These are phyloP conservation scores for Lycocerus yunnanus DNA, from an alignment of 2,888 invertebrate species.

Conservation along the genomic window DNA sequence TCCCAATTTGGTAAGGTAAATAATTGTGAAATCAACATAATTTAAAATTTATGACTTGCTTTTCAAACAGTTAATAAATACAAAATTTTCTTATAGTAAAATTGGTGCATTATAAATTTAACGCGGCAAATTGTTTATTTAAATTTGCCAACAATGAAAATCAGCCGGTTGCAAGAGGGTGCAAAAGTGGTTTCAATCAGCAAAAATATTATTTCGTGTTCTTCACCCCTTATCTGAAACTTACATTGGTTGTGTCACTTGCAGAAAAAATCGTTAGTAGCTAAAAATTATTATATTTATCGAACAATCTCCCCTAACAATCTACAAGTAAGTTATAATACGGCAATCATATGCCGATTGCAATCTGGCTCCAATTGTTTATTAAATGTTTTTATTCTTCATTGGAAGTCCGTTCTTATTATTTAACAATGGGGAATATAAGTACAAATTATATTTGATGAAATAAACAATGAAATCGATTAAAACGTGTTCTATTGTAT, in stretches of 20 bases:
- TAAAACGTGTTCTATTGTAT: background rate
- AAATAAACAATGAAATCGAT: background rate
- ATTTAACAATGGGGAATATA: background rate
- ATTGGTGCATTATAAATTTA: background rate
- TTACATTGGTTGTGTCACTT: background rate
- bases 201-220: background rate
- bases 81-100: background rate
- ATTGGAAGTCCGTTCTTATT: background rate
- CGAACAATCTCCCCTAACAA: background rate
- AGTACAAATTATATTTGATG: background rate
- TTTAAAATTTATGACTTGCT: background rate
- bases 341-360: background rate
- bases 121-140: background rate
- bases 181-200: background rate
- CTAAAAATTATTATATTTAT: background rate
- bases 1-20: background rate
- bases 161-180: background rate
- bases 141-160: background rate
- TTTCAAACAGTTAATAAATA: background rate
- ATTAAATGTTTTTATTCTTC: background rate
- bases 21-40: background rate
- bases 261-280: background rate
- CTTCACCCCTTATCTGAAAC: background rate
- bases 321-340: background rate
- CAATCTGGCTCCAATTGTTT: background rate